Evolutionary conservation across 2,797 vertebrate genomes (phyloP), one percentile per base, ranked within the genome.

Genomic region (Enteromius anoplus): DNA sequence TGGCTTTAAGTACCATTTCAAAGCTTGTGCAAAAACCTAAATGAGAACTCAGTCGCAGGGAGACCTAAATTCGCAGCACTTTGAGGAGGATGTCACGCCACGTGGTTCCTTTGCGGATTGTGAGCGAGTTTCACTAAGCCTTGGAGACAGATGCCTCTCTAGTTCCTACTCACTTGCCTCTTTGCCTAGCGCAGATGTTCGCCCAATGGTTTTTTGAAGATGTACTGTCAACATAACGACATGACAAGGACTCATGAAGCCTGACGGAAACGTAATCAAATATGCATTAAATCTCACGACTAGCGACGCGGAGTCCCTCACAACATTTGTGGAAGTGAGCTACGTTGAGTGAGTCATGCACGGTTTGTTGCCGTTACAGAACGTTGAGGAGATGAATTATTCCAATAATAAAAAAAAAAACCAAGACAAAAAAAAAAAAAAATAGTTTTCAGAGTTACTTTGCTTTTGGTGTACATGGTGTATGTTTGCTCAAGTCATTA

Each of bases 251-350:
- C 62, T 76, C 29, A 51, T 32, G 87, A 90, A 86, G 87, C 86
- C 87, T 88, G 88, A 91, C 86, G 87, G 89, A 92, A 91, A 88
- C 85, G 79, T 91, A 89, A 91, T 93, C 91, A 93, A 93, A 92
- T 90, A 91, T 93, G 90, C 86, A 93, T 91, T 89, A 90, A 89
- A 84, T 87, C 85, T 91, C 89, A 86, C 79, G 87, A 89, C 90
- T 88, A 88, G 88, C 91, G 82, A 87, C 72, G 68, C 87, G 90
- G 90, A 73, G 92, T 92, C 92, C 88, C 90, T 92, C 88, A 88
- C 89, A 91, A 92, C 92, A 92, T 92, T 90, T 91, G 92, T 92
- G 89, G 90, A 85, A 62, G 83, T 80, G 78, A 86, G 89, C 91
- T 88, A 88, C 90, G 90, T 91, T 88, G 89, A 91, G 91, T 92